Base-by-base conservation (phyloP, 2,797 vertebrate genomes). In the Rhadinocentrus ornatus region DNA sequence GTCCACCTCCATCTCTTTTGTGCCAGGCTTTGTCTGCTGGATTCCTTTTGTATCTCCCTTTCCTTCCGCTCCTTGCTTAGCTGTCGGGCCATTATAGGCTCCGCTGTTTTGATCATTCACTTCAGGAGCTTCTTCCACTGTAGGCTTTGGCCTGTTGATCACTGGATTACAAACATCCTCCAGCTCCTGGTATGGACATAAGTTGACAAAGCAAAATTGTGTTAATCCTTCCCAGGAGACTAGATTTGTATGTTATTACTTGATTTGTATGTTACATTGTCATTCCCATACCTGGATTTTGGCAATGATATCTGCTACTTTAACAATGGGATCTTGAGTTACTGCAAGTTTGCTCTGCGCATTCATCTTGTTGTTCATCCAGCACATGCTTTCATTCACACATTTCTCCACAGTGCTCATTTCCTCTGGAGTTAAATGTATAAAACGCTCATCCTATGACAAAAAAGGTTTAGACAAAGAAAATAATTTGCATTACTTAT, bases 1-100 rank as follows among this genome's bases (percentile, higher is more conserved):
- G 94, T 98, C 96, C 93, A 97, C 93, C 86, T 98, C 96, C 96
- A 98, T 97, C 86, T 97, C 95, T 86, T 95, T 96, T 0, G 94
- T 85, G 50, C 84, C 88, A 58, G 94, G 88, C 81, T 95, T 96
- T 53, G 92, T 85, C 69, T 94, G 95, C 88, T 95, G 96, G 68
- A 86, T 92, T 84, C 94, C 94, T 9, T 94, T 90, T 54, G 89
- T n/a, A 2, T 96, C 95, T 3, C 91, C 88, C 75, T 95, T 95
- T 35, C 85, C 86, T 39, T 96, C 96, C 41, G 85, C 70, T 71
- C 80, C 90, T 73, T 91, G 90, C 63, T 66, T 94, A 34, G 46
- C 88, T 11, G 94, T 82, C 1, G 95, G 96, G 74, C 95, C 95
- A 0, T 96, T 96, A 69, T 95, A 94, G 59, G 95, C 94, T 3